Base-by-base conservation (phyloP, 2,797 vertebrate genomes). In the Denticeps clupeoides region DNA sequence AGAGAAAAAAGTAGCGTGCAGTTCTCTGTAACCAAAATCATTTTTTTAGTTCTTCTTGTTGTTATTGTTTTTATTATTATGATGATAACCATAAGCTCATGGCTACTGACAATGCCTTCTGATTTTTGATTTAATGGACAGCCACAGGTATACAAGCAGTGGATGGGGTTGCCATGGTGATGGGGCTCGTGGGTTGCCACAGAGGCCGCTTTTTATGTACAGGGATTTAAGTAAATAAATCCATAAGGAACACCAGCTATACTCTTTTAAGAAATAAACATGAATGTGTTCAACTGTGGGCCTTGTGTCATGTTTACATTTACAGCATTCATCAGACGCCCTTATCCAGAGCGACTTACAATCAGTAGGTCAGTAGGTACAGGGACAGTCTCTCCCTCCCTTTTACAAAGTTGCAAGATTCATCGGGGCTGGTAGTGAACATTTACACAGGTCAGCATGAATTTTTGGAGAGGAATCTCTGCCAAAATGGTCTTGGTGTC, bases 191-290 rank as follows among this genome's bases (percentile, higher is more conserved):
- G 68, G 55, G 63, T 58, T 50, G 45, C 57, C 49, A 60, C 47
- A 62, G 59, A 58, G 49, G 59, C 53, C 55, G 58, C 48, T 37
- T 64, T 68, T 56, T 68, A 70, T 77, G 77, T 75, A 76, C 57
- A 72, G 67, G 47, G 51, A 48, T 51, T 43, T 28, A 26, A n/a
- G n/a, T 16, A 32, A 73, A 49, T 64, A 54, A 50, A 67, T 61
- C 53, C 63, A 69, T 67, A 51, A 47, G 61, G 57, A 74, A 69
- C 73, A 81, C 76, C 82, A 80, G 75, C 72, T 81, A 76, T 79
- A 74, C 57, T 59, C 67, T 78, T 79, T 77, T 68, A 66, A 67
- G 73, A 75, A 83, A 82, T 83, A 81, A 84, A 80, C 62, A 76
- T 77, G 66, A 80, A 78, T 80, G 70, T 81, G 67, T 75, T 77